A percentile compares a stretch with the other conserved stretches of the same genome.
Evolutionary conservation across 2,888 invertebrate genomes (phyloP).

Genomic region (Odontothrips loti): DNA sequence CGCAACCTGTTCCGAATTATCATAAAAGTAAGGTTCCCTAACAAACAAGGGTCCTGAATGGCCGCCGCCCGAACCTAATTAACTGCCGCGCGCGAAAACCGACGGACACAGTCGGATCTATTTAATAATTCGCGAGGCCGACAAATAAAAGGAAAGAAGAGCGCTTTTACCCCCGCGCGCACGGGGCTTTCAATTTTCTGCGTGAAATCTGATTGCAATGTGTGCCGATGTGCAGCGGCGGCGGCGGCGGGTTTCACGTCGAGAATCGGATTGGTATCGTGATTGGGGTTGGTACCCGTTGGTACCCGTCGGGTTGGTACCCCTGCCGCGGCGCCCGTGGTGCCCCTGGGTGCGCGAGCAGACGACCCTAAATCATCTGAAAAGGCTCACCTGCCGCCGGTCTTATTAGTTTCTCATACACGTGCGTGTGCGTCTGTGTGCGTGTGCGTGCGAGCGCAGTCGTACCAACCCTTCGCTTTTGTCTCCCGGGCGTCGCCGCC

Average conservation of each 20-base stretch:
- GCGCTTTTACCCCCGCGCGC: not conserved
- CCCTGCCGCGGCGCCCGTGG: not conserved
- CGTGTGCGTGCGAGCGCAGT: not conserved
- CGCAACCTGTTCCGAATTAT: conserved; percentile 18
- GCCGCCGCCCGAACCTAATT: not conserved
- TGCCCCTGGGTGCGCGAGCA: not conserved
- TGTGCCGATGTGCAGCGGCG: not conserved
- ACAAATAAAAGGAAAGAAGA: conserved; percentile 1
- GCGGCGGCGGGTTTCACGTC: not conserved
- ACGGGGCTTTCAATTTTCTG: not conserved
- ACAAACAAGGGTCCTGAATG: not conserved
- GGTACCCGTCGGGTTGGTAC: not conserved
- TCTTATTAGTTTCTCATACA: too few species aligned
- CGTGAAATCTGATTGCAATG: not conserved
- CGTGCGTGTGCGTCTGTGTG: too few species aligned
- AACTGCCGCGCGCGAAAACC: not conserved
- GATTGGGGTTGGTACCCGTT: too few species aligned
- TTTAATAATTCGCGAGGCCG: not conserved
- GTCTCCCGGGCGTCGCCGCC: not conserved
- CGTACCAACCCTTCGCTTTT: not conserved
- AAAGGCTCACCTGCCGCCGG: not conserved
- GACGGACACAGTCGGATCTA: not conserved
- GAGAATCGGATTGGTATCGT: not conserved
- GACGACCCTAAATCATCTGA: not conserved
- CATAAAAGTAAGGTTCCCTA: conserved; percentile 9